Evolutionary conservation across 1,140 invertebrate genomes (phyloP), one percentile per base, ranked within the genome.

Genomic region (Odontomachus brunneus): DNA sequence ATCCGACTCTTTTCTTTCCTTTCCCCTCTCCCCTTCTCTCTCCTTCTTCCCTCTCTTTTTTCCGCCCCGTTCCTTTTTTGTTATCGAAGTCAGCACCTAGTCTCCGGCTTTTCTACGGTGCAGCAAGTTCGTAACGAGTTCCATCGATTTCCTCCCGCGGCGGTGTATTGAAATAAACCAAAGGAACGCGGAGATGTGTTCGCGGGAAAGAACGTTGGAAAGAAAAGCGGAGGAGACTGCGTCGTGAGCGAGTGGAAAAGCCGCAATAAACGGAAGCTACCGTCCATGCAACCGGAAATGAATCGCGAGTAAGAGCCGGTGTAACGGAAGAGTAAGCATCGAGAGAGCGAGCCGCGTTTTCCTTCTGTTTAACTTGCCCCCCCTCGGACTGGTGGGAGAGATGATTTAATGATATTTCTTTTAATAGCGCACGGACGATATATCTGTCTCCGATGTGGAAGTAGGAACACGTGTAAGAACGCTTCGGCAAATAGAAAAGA

Each of bases 101-200:
- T 83, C 80, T 81, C 85, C 67, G 85, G 86, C 82, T 86, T 71
- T 69, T 80, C 75, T 44, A 80, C 65, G 51, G 65, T 69, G 44
- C 74, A 51, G 82, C 82, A 83, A 75, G 53, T 53, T 59, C 69
- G 82, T 71, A 88, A 88, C 86, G 72, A 82, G 75, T 87, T 84
- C 71, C 69, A 73, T 87, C 85, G 72, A 84, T 88, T 88, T 72
- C 65, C 65, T 65, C 57, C 24, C 59, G 63, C 29, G 33, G 33
- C 44, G 55, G 65, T 65, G 59, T 88, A 85, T 88, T 83, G 86
- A 88, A 88, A 88, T 83, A 82, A 88, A 82, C 69, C 83, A 84
- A 87, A 85, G 78, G 33, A 72, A 84, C 24, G 65, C 55, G 85
- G 33, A 84, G 69, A 87, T 72, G 75, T 88, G 66, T 87, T 72